phyloP scores from a whole-genome alignment of 2,888 invertebrate genomes.

The Norana najaformis region DNA sequence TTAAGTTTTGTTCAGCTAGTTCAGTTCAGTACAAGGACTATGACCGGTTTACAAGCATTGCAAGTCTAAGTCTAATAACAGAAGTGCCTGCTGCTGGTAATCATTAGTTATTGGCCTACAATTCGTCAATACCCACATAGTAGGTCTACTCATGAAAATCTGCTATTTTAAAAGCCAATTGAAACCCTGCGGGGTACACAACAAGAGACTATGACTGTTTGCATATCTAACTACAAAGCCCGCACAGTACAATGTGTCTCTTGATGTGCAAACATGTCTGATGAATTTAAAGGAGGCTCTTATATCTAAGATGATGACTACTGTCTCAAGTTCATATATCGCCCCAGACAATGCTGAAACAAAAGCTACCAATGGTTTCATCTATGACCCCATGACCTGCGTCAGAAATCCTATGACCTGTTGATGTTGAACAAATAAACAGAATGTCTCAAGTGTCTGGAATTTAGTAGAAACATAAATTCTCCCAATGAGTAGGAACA shows the following conservation, averaged over 20 bases:
- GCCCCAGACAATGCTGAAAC: background rate
- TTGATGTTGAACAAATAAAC: background rate
- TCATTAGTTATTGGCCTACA: background rate
- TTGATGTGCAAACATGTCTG: background rate
- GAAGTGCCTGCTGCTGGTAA: background rate
- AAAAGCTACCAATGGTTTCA: background rate
- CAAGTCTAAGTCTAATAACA: background rate
- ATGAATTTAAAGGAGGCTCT: background rate
- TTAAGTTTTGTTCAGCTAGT: background rate
- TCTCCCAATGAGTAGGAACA: background rate
- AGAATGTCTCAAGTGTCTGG: background rate
- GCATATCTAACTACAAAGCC: background rate
- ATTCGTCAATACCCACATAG: background rate
- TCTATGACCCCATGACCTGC: background rate
- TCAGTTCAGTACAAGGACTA: too few species aligned
- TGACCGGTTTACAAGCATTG: background rate
- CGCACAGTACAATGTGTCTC: too few species aligned
- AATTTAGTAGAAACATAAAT: background rate
- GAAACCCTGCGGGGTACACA: too few species aligned
- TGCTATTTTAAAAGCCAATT: background rate
- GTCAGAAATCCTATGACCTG: too few species aligned
- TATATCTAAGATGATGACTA: too few species aligned
- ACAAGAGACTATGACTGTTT: background rate
- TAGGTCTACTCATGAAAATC: background rate
- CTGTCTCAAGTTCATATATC: background rate